phyloP scores from a whole-genome alignment of 2,888 invertebrate genomes.

The Lochmaea capreae region DNA sequence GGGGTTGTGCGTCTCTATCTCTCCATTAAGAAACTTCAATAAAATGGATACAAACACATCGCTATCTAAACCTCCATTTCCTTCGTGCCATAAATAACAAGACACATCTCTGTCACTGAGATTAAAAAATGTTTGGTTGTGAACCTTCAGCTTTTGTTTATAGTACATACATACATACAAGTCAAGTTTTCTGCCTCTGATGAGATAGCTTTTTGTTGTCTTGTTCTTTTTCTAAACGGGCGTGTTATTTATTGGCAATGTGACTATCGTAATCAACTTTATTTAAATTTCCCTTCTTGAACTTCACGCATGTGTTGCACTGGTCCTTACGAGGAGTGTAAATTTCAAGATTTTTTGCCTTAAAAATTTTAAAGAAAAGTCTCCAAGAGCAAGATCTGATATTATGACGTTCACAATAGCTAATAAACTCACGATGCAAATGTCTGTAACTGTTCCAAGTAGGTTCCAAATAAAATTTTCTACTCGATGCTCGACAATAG shows the following conservation, averaged over 20 bases:
- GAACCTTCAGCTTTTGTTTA: constrained; percentile 40
- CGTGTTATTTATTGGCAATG: constrained; percentile 30
- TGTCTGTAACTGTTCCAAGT: not conserved
- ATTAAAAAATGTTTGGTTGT: constrained; percentile 36
- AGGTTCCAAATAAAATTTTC: not conserved
- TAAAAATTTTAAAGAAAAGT: not conserved
- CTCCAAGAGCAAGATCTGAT: not conserved
- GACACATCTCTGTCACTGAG: constrained; percentile 32
- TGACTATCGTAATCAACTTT: constrained; percentile 32
- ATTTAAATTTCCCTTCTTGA: constrained; percentile 22
- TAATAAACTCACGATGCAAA: not conserved
- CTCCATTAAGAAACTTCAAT: no score
- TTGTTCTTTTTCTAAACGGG: constrained; percentile 37
- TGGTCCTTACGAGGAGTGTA: constrained; percentile 2
- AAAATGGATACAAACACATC: no score
- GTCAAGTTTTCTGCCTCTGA: not conserved
- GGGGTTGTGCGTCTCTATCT: no score
- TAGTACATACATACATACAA: constrained; percentile 39
- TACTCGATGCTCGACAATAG: not conserved
- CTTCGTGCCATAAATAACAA: constrained; percentile 42
- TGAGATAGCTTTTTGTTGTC: constrained; percentile 12
- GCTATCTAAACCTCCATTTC: not conserved
- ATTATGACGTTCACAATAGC: not conserved
- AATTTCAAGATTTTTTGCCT: not conserved
- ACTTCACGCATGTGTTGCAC: not conserved